Evolutionary conservation across 2,113 vertebrate species (phyloP), one percentile per base, ranked within the genome.

Genomic region (Sprattus sprattus): DNA sequence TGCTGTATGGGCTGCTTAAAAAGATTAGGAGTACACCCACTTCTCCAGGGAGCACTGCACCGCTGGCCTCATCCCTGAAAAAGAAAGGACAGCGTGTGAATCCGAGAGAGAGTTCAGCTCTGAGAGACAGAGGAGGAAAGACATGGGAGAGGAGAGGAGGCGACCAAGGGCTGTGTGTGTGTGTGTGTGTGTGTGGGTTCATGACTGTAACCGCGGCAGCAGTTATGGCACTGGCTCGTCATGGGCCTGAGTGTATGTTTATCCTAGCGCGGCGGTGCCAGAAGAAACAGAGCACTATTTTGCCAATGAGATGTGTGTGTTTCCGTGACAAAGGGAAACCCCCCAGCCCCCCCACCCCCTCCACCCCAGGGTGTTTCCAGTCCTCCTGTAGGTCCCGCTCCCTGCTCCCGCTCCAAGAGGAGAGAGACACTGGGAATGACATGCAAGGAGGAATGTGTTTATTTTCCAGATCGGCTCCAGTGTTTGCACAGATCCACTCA

Each of bases 401-500:
- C 39, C 39, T 39, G 39, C 39, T 39, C 39, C 39, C 39, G 39
- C 39, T 39, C 39, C 39, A n/a, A 20, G 20, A 20, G 20, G 20
- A 20, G n/a, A 71, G 10, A 32, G n/a, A 71, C n/a, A 28, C n/a
- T 28, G 25, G 10, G 64, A 71, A 32, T 28, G 25, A 71, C n/a
- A 28, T 10, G 11, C 32, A 32, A 32, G 28, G 64, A 32, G 32
- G 64, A 28, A 71, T 25, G 64, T 71, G 64, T 71, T 71, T 71
- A 71, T 71, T 71, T 71, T 71, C 25, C 64, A 71, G n/a, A 71
- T 9, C 25, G 2, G 64, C 64, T 13, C 64, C 60, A 8, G n/a
- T 71, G 64, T 71, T 71, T 71, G 22, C 64, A 71, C 64, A 71
- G 64, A 71, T 71, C 64, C 64, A 71, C 64, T 71, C 64, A 71